A percentile compares a stretch with the other conserved stretches of the same genome.
These are phyloP conservation scores for Drosophila percnosoma DNA, from an alignment of 2,888 invertebrate species.

Conservation along the genomic window DNA sequence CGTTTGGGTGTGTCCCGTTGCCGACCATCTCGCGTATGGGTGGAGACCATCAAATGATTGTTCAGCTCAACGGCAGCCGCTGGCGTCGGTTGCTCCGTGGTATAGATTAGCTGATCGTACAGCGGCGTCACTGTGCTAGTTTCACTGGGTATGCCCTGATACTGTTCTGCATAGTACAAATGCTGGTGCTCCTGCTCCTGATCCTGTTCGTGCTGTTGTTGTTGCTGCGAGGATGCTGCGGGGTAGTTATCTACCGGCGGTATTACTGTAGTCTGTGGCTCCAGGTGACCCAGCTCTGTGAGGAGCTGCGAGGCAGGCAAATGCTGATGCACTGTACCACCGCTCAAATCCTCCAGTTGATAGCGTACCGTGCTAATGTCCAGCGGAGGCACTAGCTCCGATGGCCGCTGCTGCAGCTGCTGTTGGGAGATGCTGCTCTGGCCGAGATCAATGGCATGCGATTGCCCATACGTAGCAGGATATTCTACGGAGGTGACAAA, in stretches of 20 bases:
- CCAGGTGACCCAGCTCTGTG: conserved; percentile 72
- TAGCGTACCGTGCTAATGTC: conserved; percentile 72
- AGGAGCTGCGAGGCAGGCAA: conserved; percentile 79
- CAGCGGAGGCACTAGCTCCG: conserved; percentile 18
- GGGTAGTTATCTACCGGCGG: conserved; percentile 74
- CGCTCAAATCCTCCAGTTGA: conserved; percentile 72
- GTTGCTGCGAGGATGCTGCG: conserved; percentile 76
- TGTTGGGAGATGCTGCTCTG: neutral
- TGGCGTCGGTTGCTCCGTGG: conserved; percentile 40
- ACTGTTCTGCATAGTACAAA: conserved; percentile 30
- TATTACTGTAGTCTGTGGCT: conserved; percentile 50
- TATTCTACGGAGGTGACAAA: conserved; percentile 90
- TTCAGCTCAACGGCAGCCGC: conserved; percentile 58
- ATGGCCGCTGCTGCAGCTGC: conserved; percentile 7
- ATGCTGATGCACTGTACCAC: conserved; percentile 70
- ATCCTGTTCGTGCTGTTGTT: conserved; percentile 45
- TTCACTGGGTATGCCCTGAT: conserved; percentile 44
- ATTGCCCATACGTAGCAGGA: conserved; percentile 89
- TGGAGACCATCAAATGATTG: conserved; percentile 54
- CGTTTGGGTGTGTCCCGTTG: conserved; percentile 83
- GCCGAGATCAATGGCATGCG: conserved; percentile 85
- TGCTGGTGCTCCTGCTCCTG: conserved; percentile 4
- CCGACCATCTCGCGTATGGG: conserved; percentile 23
- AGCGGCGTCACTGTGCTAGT: conserved; percentile 40
- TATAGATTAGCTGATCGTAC: conserved; percentile 44